phyloP scores from a whole-genome alignment of 2,113 vertebrate genomes.

The Austrofundulus limnaeus region DNA sequence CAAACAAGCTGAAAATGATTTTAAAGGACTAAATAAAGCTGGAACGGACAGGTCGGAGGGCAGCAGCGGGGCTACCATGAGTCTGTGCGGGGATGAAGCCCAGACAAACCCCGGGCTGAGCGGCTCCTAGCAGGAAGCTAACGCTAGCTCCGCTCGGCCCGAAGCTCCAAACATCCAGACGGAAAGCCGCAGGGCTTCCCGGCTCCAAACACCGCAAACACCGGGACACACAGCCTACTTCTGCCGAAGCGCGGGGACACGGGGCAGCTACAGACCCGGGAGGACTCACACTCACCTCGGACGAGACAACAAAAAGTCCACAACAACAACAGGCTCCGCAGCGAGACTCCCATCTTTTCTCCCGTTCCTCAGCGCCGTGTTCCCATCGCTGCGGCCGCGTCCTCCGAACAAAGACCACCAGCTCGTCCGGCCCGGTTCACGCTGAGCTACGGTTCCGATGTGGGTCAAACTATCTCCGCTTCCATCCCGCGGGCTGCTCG shows the following conservation, averaged over 20 bases:
- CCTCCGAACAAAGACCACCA: constrained; percentile 9
- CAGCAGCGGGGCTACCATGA: neutral
- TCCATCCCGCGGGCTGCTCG: constrained; percentile 56
- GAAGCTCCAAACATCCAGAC: constrained; percentile 2
- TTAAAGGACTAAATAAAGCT: neutral
- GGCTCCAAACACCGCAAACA: too few species aligned
- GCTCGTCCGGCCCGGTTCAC: neutral
- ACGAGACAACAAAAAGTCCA: constrained; percentile 86
- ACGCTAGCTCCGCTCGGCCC: constrained; percentile 53
- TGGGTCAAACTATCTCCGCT: constrained; percentile 32
- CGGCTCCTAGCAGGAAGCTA: constrained; percentile 37
- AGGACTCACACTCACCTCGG: constrained; percentile 80
- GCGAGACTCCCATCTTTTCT: constrained; percentile 89
- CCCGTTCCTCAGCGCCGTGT: constrained; percentile 65
- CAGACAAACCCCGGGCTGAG: constrained; percentile 12
- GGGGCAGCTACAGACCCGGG: neutral
- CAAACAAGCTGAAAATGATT: neutral
- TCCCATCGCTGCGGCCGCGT: constrained; percentile 64
- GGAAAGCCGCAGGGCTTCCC: constrained; percentile 12
- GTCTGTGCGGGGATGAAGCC: neutral
- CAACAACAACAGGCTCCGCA: constrained; percentile 87
- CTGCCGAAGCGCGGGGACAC: neutral
- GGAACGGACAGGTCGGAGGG: neutral
- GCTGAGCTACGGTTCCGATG: neutral
- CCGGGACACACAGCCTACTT: neutral